A percentile compares a stretch with the other conserved stretches of the same genome.
Evolutionary conservation across 2,888 invertebrate genomes (phyloP).

Genomic region (Monoplex corrugatus): DNA sequence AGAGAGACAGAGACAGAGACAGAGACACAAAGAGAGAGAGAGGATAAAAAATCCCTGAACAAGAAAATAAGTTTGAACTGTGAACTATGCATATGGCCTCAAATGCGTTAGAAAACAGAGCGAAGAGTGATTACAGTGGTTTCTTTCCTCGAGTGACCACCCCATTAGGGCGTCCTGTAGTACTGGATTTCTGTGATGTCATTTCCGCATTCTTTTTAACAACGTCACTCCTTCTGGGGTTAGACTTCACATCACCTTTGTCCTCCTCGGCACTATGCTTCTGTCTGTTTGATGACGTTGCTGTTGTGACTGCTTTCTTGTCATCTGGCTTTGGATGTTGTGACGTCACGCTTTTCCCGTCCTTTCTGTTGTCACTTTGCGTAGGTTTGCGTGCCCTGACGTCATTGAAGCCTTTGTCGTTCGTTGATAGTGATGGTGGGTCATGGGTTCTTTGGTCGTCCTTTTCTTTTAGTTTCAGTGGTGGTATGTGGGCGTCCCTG

Average conservation of each 20-base stretch:
- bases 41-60: neutral
- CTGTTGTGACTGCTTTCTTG: neutral
- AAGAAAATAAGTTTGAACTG: no score
- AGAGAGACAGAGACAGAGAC: neutral
- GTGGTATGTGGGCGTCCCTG: neutral
- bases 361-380: neutral
- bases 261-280: neutral
- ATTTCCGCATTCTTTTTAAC: neutral
- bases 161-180: conserved; percentile 14
- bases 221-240: neutral
- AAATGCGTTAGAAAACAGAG: no score
- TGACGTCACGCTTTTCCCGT: neutral
- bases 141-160: neutral
- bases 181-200: neutral
- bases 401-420: neutral
- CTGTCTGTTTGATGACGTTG: neutral
- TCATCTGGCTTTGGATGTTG: neutral
- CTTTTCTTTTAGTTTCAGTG: neutral
- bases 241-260: neutral
- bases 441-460: neutral
- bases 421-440: neutral
- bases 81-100: no score
- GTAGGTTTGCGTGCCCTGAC: neutral
- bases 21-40: neutral
- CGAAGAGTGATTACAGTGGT: neutral